phyloP scores from a whole-genome alignment of 1,140 invertebrate genomes.

The Drosophila kikkawai region DNA sequence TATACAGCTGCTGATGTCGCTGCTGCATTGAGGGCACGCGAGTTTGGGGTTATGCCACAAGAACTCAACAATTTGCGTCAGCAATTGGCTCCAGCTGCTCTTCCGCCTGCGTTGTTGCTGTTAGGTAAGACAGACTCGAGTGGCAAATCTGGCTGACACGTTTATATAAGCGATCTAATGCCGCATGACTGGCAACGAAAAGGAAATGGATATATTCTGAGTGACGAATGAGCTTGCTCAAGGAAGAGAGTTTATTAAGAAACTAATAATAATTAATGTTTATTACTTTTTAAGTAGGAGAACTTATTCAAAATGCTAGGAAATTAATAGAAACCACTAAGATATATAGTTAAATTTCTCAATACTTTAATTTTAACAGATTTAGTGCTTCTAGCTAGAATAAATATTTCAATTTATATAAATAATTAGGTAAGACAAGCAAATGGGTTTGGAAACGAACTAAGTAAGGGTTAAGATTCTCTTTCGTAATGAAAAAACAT shows the following conservation, averaged over 20 bases:
- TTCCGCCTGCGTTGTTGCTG: slow-evolving; percentile 10
- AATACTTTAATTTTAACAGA: background rate
- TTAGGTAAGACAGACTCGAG: slow-evolving; percentile 43
- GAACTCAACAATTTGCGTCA: slow-evolving; percentile 76
- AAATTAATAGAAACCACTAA: background rate
- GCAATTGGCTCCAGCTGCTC: slow-evolving; percentile 46
- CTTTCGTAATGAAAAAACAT: background rate
- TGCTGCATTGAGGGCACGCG: slow-evolving; percentile 47
- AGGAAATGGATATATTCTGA: background rate
- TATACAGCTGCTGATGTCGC: slow-evolving; percentile 25
- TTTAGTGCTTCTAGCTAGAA: background rate
- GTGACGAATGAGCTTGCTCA: background rate
- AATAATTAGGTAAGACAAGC: no score
- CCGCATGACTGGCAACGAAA: slow-evolving; percentile 28
- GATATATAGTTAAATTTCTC: background rate
- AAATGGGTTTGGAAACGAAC: background rate
- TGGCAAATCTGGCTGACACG: slow-evolving; percentile 17
- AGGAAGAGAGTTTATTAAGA: background rate
- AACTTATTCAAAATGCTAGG: background rate
- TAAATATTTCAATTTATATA: background rate
- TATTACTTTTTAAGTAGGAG: background rate
- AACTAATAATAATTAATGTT: background rate
- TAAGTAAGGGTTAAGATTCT: background rate
- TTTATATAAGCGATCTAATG: slow-evolving; percentile 53
- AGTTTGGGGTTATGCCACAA: slow-evolving; percentile 65